Base-by-base conservation (phyloP, 2,888 invertebrate genomes). In the Linnaemya tessellans region DNA sequence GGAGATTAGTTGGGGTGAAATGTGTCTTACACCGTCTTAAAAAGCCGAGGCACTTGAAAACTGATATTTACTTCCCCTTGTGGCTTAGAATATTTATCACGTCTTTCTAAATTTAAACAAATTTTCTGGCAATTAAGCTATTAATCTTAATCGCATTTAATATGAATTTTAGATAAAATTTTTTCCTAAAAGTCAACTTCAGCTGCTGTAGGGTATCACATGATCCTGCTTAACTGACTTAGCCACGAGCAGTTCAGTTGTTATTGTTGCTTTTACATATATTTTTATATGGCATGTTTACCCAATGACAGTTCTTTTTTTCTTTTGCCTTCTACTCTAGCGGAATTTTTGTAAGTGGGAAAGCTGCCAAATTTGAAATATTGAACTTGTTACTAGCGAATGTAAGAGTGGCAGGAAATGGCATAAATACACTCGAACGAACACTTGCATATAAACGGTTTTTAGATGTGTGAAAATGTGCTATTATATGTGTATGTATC, bases 321-420 rank as follows among this genome's bases (percentile, higher is more conserved):
- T 22, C 51, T 51, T 51, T 51, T 41, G 51, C 20, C 46, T 15
- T 43, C 11, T n/a, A 51, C 54, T 54, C 43, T n/a, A 30, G 62
- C n/a, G 20, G 58, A 58, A 56, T 41, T 54, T 30, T 65, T 71
- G 20, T 62, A 82, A 82, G 49, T 77, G 77, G 82, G 82, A 83
- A 73, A 58, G 58, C 65, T 83, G 82, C 82, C 77, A 83, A 83
- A 22, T 65, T 78, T 78, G 15, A 78, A 64, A 78, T 65, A 78
- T 78, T 65, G 30, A 73, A 78, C 58, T 71, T 83, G 65, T 83
- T 65, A 83, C 82, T 78, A 13, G 64, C 51, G 38, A 70, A 67
- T 60, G n/a, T 38, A 49, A 35, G 18, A 15, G 70, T 41, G 30
- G 58, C 15, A 80, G 67, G 43, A 54, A 80, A 46, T 43, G 7